Evolutionary conservation across 2,113 vertebrate genomes (phyloP), one percentile per base, ranked within the genome.

Genomic region (Eublepharis macularius): DNA sequence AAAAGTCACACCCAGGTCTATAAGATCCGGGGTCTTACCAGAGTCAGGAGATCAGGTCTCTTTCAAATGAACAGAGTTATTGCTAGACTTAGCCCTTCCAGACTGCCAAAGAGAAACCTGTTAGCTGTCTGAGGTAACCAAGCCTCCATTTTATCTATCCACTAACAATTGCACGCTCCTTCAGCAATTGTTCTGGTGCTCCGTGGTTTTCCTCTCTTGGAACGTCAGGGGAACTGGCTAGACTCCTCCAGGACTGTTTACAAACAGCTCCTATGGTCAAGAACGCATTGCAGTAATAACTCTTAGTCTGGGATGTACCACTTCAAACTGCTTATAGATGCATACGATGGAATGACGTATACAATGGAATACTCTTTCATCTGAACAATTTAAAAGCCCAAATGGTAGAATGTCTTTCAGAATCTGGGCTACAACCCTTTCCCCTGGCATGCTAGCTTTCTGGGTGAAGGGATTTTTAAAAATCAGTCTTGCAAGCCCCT

Each of bases 171-270:
- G 21, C 36, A 24, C 21, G 0, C 10, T 80, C 29, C 26, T 76
- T 45, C 32, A 1, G 19, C 1, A 45, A 26, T 0, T 11, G 4
- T 47, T 41, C 1, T 70, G 72, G 45, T 77, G 34, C 4, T 13
- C 0, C 4, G 0, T 26, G 80, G 32, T 72, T 72, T 39, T 0
- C 1, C 54, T 21, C 1, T n/a, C 29, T 2, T 0, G 3, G 4
- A 6, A 34, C 0, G 7, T 0, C 21, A 60, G 32, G 32, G 0
- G 45, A 7, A 14, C 0, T 13, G 0, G 19, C 70, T 54, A 24
- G 74, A 34, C 26, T 73, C 2, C 26, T 10, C 4, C 0, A 0
- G 8, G 73, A 74, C 73, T 39, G 73, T 73, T n/a, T 60, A 80
- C 65, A n/a, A 77, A 29, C 24, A 14, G 2, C 26, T 63, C 7